Percentiles rank a stretch among this genome's conserved stretches.
Evolutionary conservation across 2,888 invertebrate species (phyloP).

Genomic region (Crioceris asparagi): DNA sequence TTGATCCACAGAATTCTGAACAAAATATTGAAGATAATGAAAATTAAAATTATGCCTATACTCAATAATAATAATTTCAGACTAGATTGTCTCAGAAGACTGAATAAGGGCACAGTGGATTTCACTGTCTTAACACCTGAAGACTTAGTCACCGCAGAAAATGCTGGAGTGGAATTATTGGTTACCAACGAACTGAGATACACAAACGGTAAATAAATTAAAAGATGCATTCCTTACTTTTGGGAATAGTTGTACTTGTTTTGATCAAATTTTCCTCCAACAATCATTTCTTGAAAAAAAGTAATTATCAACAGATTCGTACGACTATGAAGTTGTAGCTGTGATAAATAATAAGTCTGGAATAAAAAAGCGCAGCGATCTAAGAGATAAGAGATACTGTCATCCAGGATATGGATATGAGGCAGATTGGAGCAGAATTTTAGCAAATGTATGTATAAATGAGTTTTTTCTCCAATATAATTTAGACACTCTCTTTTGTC

Average conservation of each 20-base stretch:
- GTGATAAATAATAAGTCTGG: slow-evolving; percentile 51
- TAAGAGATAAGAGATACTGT: slow-evolving; percentile 64
- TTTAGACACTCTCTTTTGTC: not conserved
- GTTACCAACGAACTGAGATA: slow-evolving; percentile 59
- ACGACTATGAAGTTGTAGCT: slow-evolving; percentile 54
- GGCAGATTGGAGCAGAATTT: slow-evolving; percentile 63
- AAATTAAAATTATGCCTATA: not conserved
- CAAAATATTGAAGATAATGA: not conserved
- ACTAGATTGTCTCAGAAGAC: slow-evolving; percentile 67
- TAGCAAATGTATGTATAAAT: slow-evolving; percentile 52
- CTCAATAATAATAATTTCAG: slow-evolving; percentile 36
- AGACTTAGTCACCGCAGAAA: slow-evolving; percentile 65
- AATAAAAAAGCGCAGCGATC: slow-evolving; percentile 49
- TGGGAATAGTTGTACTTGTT: too few species aligned
- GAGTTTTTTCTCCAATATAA: not conserved
- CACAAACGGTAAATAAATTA: slow-evolving; percentile 44
- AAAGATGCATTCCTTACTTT: too few species aligned
- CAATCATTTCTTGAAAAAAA: too few species aligned
- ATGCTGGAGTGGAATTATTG: slow-evolving; percentile 55
- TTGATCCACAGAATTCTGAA: too few species aligned
- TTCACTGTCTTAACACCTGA: slow-evolving; percentile 77
- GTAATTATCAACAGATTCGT: slow-evolving; percentile 34
- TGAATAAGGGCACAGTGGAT: slow-evolving; percentile 69
- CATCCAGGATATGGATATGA: slow-evolving; percentile 70
- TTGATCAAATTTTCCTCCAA: too few species aligned